Percentiles rank a stretch among this genome's conserved stretches.
phyloP scores from a whole-genome alignment of 2,797 vertebrate species.

The Coreius guichenoti region DNA sequence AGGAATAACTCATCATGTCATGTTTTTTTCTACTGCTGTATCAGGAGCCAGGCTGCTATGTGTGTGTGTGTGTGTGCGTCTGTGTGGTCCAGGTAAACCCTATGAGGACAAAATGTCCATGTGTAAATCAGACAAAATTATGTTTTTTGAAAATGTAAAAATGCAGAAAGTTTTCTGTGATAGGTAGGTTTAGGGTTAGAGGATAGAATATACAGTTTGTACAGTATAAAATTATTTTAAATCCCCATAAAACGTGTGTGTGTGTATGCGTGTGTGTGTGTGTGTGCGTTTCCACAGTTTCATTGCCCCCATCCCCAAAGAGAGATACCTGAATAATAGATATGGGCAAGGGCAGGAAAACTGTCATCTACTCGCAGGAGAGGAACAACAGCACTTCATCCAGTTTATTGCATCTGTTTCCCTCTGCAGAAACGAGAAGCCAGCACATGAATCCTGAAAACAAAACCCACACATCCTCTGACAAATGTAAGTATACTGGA shows the following conservation, averaged over 20 bases:
- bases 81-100: slow-evolving; percentile 40
- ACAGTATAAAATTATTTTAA: no score
- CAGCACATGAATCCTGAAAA: slow-evolving; percentile 42
- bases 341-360: slow-evolving; percentile 47
- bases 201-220: no score
- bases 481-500: slow-evolving; percentile 44
- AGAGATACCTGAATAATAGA: slow-evolving; percentile 70
- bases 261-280: slow-evolving; percentile 62
- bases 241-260: not conserved
- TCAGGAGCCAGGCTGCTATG: slow-evolving; percentile 63
- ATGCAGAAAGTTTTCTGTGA: no score
- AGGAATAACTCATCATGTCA: slow-evolving; percentile 63
- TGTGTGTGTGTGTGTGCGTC: slow-evolving; percentile 60
- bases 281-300: slow-evolving; percentile 61
- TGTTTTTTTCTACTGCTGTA: slow-evolving; percentile 54
- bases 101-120: no score
- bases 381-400: slow-evolving; percentile 48
- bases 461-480: slow-evolving; percentile 19
- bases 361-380: slow-evolving; percentile 41
- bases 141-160: no score
- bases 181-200: no score
- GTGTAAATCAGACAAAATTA: no score
- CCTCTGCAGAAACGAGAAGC: slow-evolving; percentile 12
- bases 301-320: slow-evolving; percentile 60
- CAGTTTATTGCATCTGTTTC: slow-evolving; percentile 51